Conservation (phyloP, 1,140 invertebrate genomes). For the Trinorchestia longiramus region DNA sequence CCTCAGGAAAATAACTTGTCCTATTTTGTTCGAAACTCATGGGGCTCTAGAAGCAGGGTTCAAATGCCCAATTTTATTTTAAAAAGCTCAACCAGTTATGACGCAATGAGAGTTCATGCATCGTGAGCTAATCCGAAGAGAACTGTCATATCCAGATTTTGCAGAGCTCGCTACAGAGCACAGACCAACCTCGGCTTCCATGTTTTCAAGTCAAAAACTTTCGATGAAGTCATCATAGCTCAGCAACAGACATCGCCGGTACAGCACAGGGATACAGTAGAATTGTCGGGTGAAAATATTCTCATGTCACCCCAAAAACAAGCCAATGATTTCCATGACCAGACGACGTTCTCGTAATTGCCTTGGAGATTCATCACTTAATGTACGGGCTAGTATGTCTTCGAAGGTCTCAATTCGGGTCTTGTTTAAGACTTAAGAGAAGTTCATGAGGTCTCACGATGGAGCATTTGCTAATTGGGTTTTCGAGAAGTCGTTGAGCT, state of each 20-base stretch:
- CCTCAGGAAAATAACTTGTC: neutral
- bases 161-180: no score
- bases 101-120: neutral
- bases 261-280: neutral
- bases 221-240: neutral
- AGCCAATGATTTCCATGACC: neutral
- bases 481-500: neutral
- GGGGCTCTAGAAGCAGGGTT: neutral
- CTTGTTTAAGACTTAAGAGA: neutral
- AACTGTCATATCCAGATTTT: neutral
- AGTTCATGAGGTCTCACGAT: constrained; percentile 1
- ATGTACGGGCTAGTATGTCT: neutral
- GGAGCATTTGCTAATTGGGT: constrained; percentile 13
- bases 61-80: neutral
- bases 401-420: neutral
- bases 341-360: neutral
- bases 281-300: neutral
- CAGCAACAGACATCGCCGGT: neutral
- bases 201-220: neutral
- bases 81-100: neutral
- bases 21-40: neutral
- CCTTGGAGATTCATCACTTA: neutral
- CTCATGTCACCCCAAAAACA: neutral
- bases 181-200: neutral
- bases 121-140: neutral